Conservation (phyloP, 2,113 vertebrate genomes). For the Pipra filicauda region DNA sequence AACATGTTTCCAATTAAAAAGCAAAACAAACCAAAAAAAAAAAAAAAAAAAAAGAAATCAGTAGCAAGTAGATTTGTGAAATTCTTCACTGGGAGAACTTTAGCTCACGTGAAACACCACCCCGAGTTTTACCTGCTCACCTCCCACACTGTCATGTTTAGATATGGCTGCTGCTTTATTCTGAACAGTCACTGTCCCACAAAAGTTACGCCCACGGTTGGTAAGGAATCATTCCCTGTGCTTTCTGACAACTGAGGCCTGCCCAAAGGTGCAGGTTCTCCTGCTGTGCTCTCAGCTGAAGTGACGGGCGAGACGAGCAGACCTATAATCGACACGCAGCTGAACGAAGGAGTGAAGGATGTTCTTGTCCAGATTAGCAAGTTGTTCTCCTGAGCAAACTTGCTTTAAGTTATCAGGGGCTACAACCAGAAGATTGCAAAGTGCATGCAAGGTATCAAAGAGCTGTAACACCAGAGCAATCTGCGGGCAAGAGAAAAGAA, state of each 20-base stretch:
- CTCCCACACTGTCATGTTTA: conserved; percentile 1
- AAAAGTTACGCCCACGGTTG: conserved; percentile 49
- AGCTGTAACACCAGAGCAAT: conserved; percentile 95
- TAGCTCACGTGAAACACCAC: background rate
- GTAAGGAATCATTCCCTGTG: conserved; percentile 63
- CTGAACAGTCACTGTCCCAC: conserved; percentile 51
- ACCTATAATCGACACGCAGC: conserved; percentile 94
- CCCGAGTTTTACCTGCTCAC: conserved; percentile 24
- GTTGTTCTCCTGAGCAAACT: conserved; percentile 97
- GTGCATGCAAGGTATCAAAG: conserved; percentile 97
- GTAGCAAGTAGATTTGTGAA: conserved; percentile 39
- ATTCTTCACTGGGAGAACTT: conserved; percentile 45
- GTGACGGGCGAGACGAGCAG: conserved; percentile 92
- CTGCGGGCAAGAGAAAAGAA: conserved; percentile 72
- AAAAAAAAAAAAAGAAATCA: background rate
- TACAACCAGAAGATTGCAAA: conserved; percentile 98
- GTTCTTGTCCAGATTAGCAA: conserved; percentile 97
- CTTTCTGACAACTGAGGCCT: conserved; percentile 51
- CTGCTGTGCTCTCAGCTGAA: conserved; percentile 84
- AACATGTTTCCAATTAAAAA: conserved; percentile 2
- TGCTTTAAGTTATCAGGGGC: conserved; percentile 98
- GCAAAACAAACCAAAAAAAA: background rate
- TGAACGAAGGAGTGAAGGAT: conserved; percentile 98
- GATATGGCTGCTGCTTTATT: conserved; percentile 69
- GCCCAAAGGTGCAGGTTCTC: background rate